Percentiles rank a stretch among this genome's conserved stretches.
phyloP scores from a whole-genome alignment of 2,113 vertebrate genomes.

The Parotia lawesii region DNA sequence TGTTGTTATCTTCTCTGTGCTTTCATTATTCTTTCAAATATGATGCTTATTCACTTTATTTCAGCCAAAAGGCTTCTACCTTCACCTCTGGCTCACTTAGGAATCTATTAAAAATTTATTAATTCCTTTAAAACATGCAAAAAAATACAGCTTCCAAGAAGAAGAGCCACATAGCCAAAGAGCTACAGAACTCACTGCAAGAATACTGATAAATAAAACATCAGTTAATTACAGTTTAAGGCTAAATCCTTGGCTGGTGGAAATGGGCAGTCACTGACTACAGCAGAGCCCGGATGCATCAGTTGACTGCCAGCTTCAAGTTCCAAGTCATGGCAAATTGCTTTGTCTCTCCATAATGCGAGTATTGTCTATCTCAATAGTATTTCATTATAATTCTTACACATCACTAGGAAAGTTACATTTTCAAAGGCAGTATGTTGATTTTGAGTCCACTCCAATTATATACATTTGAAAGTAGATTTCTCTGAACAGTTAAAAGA shows the following conservation, averaged over 20 bases:
- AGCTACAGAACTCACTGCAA: neutral
- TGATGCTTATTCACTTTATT: neutral
- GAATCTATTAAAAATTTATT: neutral
- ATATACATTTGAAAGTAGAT: neutral
- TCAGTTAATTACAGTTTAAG: neutral
- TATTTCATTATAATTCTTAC: neutral
- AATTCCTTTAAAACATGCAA: conserved; percentile 43
- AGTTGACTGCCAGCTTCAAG: neutral
- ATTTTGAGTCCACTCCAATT: neutral
- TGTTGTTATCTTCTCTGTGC: neutral
- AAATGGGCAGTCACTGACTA: neutral
- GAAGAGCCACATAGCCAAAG: neutral
- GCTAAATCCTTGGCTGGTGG: neutral
- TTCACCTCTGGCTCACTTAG: neutral
- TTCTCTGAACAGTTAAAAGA: neutral
- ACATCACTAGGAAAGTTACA: neutral
- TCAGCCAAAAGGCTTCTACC: neutral
- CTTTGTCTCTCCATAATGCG: neutral
- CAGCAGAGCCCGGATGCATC: neutral
- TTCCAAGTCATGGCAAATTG: neutral
- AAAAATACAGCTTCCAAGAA: neutral
- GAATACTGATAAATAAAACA: neutral
- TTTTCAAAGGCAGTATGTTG: neutral
- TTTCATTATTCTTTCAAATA: neutral
- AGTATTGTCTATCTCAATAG: neutral